Base-by-base conservation (phyloP, 2,113 vertebrate genomes). In the Thunnus maccoyii region DNA sequence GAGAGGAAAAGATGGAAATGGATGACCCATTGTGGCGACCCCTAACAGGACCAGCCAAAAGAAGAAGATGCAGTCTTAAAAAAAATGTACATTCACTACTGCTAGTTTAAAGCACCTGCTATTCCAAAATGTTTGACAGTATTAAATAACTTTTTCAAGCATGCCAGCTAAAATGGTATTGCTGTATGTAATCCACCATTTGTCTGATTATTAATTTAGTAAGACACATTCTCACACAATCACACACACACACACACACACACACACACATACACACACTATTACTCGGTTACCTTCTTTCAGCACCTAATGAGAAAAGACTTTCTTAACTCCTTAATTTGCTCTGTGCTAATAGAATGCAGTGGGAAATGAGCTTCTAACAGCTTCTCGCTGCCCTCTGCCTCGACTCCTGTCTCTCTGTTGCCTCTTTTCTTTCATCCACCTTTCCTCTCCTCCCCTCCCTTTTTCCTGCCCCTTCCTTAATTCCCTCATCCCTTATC, bases 341-440 rank as follows among this genome's bases (percentile, higher is more conserved):
- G 70, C 32, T 30, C 47, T 56, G 30, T 55, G 17, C 58, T 77
- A 80, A 85, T 83, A 36, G 30, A 12, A 65, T 77, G 84, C 6
- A 0, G 67, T 58, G 74, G 54, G 62, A 75, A 83, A 85, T 61
- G 9, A 83, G 27, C 25, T 70, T 85, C 55, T 50, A 58, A 54
- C 54, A 52, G 46, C 63, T 81, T 83, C 70, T 20, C 25, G 3
- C 22, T 62, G 58, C 48, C 48, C 27, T 71, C 20, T 72, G 69
- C 51, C 48, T 54, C 27, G 17, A 41, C 64, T 56, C 71, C 57
- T 47, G 32, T 50, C 68, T 32, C 32, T 41, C 32, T 76, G 16
- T 72, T 69, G 61, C 73, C 41, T 69, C 54, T 18, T 41, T 27
- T 41, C 56, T 61, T 74, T 22, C 12, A 63, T 22, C 46, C 47